phyloP scores from a whole-genome alignment of 2,113 vertebrate species.

The Carassius carassius region DNA sequence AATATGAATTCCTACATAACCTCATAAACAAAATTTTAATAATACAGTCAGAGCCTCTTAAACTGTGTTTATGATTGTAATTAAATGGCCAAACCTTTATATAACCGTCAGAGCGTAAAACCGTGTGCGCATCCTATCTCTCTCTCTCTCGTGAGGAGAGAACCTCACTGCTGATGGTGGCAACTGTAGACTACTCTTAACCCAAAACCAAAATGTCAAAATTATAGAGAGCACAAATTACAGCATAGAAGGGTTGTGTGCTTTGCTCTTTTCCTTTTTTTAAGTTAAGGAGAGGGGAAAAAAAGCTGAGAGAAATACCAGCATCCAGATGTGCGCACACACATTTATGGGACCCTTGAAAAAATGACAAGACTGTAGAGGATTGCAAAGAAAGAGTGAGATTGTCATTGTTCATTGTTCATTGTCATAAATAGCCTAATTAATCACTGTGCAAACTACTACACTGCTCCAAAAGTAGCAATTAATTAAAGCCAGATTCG shows the following conservation, averaged over 20 bases:
- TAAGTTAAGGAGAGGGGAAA: neutral
- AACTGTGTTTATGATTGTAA: conserved; percentile 76
- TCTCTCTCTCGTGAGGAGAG: conserved; percentile 12
- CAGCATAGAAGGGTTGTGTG: conserved; percentile 37
- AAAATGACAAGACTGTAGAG: conserved; percentile 3
- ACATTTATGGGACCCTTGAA: conserved; percentile 13
- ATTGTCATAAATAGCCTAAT: conserved; percentile 55
- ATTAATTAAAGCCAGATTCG: conserved; percentile 58
- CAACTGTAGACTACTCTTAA: conserved; percentile 53
- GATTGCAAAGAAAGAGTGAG: conserved; percentile 31
- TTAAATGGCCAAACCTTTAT: conserved; percentile 73
- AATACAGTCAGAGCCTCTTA: conserved; percentile 68
- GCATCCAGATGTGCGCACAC: conserved; percentile 18
- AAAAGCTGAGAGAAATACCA: conserved; percentile 38
- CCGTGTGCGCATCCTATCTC: conserved; percentile 34
- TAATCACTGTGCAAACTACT: conserved; percentile 57
- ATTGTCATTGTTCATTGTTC: no score
- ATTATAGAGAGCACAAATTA: conserved; percentile 58
- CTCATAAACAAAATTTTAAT: conserved; percentile 70
- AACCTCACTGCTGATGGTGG: conserved; percentile 31
- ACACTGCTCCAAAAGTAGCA: conserved; percentile 53
- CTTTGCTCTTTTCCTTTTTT: conserved; percentile 36
- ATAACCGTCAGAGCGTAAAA: conserved; percentile 64
- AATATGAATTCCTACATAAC: conserved; percentile 44
- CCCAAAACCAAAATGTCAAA: conserved; percentile 57